Percentiles rank a stretch among this genome's conserved stretches.
Conservation (phyloP, 2,113 vertebrate genomes). For the Neomonachus schauinslandi region DNA sequence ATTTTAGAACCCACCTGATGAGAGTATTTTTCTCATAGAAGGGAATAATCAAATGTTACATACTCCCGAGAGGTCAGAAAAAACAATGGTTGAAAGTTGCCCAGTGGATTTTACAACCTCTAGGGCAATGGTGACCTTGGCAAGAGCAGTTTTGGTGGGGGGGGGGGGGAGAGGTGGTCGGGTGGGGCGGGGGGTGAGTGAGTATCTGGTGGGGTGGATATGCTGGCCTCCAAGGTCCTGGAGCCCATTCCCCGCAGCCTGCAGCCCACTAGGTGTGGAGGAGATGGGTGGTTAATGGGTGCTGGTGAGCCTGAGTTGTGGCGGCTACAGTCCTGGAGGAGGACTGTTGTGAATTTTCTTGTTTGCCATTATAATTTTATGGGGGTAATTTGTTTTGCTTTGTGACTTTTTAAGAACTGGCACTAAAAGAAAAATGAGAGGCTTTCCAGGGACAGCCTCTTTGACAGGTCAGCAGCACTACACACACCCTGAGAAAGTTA, state of each 20-base stretch:
- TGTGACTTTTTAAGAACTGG: slow-evolving; percentile 71
- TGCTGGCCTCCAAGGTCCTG: too few species aligned
- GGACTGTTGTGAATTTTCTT: slow-evolving; percentile 46
- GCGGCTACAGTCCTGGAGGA: neutral
- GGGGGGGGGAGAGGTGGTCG: neutral
- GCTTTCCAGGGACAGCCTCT: slow-evolving; percentile 58
- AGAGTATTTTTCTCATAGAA: slow-evolving; percentile 28
- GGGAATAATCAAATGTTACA: neutral
- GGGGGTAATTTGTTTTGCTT: slow-evolving; percentile 76
- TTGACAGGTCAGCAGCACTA: slow-evolving; percentile 51
- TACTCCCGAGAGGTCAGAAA: neutral
- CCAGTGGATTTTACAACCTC: neutral
- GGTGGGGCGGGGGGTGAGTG: too few species aligned
- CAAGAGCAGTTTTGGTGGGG: neutral
- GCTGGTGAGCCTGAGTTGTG: neutral
- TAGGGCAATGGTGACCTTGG: neutral
- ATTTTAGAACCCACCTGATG: neutral
- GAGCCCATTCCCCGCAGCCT: neutral
- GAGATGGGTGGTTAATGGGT: neutral
- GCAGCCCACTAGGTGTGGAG: accelerated
- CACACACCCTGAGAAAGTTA: neutral
- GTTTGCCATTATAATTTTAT: slow-evolving; percentile 59
- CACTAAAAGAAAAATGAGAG: slow-evolving; percentile 69
- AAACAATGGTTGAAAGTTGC: neutral
- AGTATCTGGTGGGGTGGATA: neutral